These are phyloP conservation scores for Anarsia innoxiella DNA, from an alignment of 2,888 invertebrate species.

Conservation along the genomic window DNA sequence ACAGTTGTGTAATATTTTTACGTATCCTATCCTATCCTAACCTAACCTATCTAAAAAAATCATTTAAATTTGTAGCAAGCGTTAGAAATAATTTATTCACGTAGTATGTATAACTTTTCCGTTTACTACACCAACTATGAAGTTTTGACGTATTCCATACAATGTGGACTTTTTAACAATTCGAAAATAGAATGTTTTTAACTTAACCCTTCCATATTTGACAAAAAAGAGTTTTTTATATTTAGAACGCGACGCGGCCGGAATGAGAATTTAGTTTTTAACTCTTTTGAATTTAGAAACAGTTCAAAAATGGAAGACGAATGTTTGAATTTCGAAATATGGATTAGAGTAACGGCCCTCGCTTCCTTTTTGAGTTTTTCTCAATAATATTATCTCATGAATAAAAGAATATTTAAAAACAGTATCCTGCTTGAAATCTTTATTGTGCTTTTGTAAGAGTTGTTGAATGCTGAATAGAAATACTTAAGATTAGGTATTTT, in stretches of 20 bases:
- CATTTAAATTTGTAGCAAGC: no score
- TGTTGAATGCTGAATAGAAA: no score
- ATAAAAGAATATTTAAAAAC: constrained; percentile 22
- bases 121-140: constrained; percentile 50
- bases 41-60: no score
- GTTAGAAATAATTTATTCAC: no score
- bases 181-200: constrained; percentile 75
- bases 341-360: constrained; percentile 46
- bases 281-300: constrained; percentile 69
- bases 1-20: no score
- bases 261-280: constrained; percentile 66
- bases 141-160: constrained; percentile 74
- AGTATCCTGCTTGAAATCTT: neutral
- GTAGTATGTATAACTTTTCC: no score
- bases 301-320: constrained; percentile 53
- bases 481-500: no score
- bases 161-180: constrained; percentile 74
- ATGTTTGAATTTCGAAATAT: constrained; percentile 44
- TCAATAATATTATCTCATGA: constrained; percentile 25
- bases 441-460: constrained; percentile 3
- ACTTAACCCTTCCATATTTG: constrained; percentile 75
- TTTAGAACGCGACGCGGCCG: constrained; percentile 66
- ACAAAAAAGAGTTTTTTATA: constrained; percentile 71
- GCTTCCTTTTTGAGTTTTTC: constrained; percentile 27
- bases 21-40: no score